These are phyloP conservation scores for Keiferia lycopersicella DNA, from an alignment of 2,888 invertebrate genomes.

Conservation along the genomic window DNA sequence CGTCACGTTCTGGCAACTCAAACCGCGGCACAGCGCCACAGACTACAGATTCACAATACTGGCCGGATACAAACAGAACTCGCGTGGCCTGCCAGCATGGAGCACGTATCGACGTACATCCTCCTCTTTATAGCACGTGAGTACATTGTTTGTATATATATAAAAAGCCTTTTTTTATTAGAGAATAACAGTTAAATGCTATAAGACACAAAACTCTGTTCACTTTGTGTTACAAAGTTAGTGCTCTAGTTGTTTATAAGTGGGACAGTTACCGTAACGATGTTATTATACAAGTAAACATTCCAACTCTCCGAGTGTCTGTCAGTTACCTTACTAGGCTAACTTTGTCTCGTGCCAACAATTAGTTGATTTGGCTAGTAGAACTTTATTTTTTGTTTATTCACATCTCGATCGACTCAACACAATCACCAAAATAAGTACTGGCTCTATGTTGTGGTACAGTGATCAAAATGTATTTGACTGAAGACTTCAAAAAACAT, in stretches of 20 bases:
- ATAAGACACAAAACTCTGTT: not conserved
- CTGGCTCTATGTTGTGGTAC: too few species aligned
- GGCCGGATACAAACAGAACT: not conserved
- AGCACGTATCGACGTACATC: conserved; percentile 49
- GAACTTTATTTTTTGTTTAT: too few species aligned
- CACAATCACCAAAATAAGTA: too few species aligned
- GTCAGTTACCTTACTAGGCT: not conserved
- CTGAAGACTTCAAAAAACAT: too few species aligned
- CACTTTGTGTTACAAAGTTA: not conserved
- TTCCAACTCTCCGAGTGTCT: conserved; percentile 1
- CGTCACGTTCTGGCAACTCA: not conserved
- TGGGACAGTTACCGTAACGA: not conserved
- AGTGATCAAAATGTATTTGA: too few species aligned
- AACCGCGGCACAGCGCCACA: not conserved
- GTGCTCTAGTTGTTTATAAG: not conserved
- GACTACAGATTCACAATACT: not conserved
- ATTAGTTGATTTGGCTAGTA: not conserved
- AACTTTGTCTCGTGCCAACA: conserved; percentile 1
- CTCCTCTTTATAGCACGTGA: conserved; percentile 73
- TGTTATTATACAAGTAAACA: not conserved
- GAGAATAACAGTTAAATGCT: too few species aligned
- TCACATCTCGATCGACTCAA: too few species aligned
- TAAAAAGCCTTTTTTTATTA: too few species aligned
- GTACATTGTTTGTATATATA: conserved; percentile 39
- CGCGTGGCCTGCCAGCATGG: conserved; percentile 56